Evolutionary conservation across 2,888 invertebrate genomes (phyloP).

Genomic region (Drosophila kanekoi): DNA sequence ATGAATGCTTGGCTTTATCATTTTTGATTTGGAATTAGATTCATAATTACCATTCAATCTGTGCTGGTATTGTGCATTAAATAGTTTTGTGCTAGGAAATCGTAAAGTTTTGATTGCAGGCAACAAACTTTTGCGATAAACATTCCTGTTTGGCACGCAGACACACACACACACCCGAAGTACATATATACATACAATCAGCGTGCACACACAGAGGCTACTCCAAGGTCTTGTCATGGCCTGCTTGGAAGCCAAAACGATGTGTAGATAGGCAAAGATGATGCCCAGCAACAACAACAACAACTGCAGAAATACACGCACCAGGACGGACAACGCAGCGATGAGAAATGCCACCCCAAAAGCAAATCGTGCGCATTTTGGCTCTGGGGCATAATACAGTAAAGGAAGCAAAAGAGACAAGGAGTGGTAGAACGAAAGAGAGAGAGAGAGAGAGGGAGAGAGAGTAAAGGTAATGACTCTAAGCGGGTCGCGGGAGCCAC

Average conservation of each 20-base stretch:
- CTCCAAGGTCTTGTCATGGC: constrained; percentile 74
- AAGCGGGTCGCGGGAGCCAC: constrained; percentile 49
- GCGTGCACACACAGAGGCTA: constrained; percentile 32
- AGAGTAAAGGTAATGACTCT: constrained; percentile 18
- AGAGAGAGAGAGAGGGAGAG: constrained; percentile 6
- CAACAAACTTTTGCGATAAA: constrained; percentile 53
- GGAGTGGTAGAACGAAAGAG: constrained; percentile 15
- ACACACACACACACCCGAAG: constrained; percentile 12
- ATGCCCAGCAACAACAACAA: constrained; percentile 59
- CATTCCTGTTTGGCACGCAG: constrained; percentile 65
- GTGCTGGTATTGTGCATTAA: constrained; percentile 9
- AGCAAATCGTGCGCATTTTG: constrained; percentile 67
- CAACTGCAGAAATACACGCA: constrained; percentile 45
- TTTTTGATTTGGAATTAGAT: constrained; percentile 10
- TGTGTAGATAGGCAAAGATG: constrained; percentile 58
- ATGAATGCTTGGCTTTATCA: not conserved
- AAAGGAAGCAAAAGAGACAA: constrained; percentile 35
- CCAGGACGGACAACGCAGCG: constrained; percentile 40
- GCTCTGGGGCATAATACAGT: constrained; percentile 70
- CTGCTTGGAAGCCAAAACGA: constrained; percentile 65
- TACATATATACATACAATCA: constrained; percentile 3
- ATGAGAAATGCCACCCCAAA: constrained; percentile 75
- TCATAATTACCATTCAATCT: constrained; percentile 11
- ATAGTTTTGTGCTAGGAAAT: constrained; percentile 17
- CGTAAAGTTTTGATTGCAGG: constrained; percentile 45